Conservation (phyloP, 2,888 invertebrate species). For the Acheta domesticus region DNA sequence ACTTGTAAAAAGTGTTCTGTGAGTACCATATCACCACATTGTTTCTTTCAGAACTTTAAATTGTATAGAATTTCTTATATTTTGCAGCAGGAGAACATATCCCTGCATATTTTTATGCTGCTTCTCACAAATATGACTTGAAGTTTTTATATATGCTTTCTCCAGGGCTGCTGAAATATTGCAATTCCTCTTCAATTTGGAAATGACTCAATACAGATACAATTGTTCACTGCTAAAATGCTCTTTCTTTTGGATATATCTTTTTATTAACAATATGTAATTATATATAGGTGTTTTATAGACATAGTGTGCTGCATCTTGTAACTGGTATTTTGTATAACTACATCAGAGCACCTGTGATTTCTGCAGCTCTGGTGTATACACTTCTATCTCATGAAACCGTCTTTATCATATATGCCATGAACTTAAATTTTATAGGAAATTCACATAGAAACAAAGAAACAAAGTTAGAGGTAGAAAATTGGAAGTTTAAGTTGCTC, state of each 20-base stretch:
- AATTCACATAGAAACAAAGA: no score
- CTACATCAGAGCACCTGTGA: not conserved
- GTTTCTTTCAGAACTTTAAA: no score
- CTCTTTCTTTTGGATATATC: not conserved
- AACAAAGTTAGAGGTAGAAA: no score
- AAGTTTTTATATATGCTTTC: not conserved
- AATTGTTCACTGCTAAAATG: not conserved
- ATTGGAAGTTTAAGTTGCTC: no score
- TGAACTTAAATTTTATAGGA: no score
- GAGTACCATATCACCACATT: no score
- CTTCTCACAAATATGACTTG: not conserved
- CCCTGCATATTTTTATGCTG: not conserved
- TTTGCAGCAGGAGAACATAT: no score
- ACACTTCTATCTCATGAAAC: not conserved
- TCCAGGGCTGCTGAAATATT: constrained; percentile 18
- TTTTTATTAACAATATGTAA: not conserved
- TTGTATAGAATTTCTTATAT: no score
- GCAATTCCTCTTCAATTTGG: not conserved
- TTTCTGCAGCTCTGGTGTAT: constrained; percentile 18
- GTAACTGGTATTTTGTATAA: not conserved
- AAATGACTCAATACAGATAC: not conserved
- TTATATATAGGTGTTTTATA: not conserved
- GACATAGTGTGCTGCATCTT: not conserved
- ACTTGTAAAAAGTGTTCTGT: no score
- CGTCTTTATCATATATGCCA: not conserved